Conservation (phyloP, 2,888 invertebrate species). For the Bombylius major region DNA sequence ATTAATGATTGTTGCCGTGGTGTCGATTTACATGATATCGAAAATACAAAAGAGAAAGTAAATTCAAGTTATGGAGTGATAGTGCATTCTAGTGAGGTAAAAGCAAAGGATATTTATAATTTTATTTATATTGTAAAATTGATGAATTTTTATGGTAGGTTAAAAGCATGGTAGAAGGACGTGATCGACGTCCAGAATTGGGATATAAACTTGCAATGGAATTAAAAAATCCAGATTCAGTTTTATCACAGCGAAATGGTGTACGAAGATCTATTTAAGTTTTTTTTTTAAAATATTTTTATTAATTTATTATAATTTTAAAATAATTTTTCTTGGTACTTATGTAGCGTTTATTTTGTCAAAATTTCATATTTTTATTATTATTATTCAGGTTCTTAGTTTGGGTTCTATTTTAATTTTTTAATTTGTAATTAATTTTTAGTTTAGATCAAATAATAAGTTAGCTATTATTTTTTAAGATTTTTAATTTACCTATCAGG, state of each 20-base stretch:
- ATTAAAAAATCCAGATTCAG: slow-evolving; percentile 48
- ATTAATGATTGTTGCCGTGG: slow-evolving; percentile 87
- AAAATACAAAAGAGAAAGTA: slow-evolving; percentile 64
- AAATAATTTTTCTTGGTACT: too few relatives aligned
- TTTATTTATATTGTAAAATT: too few relatives aligned
- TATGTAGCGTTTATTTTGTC: too few relatives aligned
- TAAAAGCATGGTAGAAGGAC: slow-evolving; percentile 73
- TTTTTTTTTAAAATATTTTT: too few relatives aligned
- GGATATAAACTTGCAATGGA: slow-evolving; percentile 83
- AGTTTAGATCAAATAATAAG: too few relatives aligned
- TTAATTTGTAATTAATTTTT: too few relatives aligned
- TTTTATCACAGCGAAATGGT: slow-evolving; percentile 30
- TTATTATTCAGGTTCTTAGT: too few relatives aligned
- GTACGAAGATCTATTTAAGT: slow-evolving; percentile 12
- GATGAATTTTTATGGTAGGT: slow-evolving; percentile 65
- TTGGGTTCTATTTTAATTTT: too few relatives aligned
- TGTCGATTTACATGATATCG: slow-evolving; percentile 73
- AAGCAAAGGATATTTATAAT: background rate
- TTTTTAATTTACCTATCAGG: too few relatives aligned
- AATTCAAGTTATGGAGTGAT: slow-evolving; percentile 67
- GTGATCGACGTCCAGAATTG: slow-evolving; percentile 74
- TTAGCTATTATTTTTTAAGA: too few relatives aligned
- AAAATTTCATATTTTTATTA: too few relatives aligned
- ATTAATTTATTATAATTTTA: too few relatives aligned
- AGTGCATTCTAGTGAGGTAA: slow-evolving; percentile 60